phyloP scores from a whole-genome alignment of 2,797 vertebrate genomes.

The Bovichtus variegatus region DNA sequence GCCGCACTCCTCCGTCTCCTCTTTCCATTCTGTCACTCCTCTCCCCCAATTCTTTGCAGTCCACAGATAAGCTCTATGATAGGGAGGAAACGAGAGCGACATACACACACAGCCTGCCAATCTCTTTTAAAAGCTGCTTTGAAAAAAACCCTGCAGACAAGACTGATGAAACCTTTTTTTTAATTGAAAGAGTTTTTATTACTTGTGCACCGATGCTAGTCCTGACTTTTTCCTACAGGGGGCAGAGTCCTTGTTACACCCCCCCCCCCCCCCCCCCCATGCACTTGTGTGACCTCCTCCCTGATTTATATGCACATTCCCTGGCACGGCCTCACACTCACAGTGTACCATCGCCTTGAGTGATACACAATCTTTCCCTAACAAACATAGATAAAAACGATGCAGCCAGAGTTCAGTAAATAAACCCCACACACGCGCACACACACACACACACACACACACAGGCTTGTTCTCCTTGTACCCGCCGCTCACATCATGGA shows the following conservation, averaged over 20 bases:
- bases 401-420: conserved; percentile 32
- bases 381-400: conserved; percentile 40
- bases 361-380: conserved; percentile 42
- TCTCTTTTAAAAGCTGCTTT: conserved; percentile 23
- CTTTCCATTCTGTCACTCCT: conserved; percentile 75
- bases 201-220: not conserved
- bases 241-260: conserved; percentile 25
- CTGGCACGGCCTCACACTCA: conserved; percentile 39
- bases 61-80: conserved; percentile 70
- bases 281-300: conserved; percentile 57
- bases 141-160: conserved; percentile 33
- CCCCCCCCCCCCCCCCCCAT: not conserved
- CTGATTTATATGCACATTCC: conserved; percentile 48
- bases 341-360: conserved; percentile 32
- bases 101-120: conserved; percentile 17
- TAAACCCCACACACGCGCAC: conserved; percentile 12
- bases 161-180: too few species aligned
- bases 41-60: conserved; percentile 65
- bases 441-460: conserved; percentile 17
- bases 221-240: conserved; percentile 34
- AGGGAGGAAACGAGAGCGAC: conserved; percentile 59
- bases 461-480: not conserved
- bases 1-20: conserved; percentile 61
- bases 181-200: not conserved
- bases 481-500: conserved; percentile 40